Conservation (phyloP, 2,888 invertebrate genomes). For the Pharmacophagus antenor region DNA sequence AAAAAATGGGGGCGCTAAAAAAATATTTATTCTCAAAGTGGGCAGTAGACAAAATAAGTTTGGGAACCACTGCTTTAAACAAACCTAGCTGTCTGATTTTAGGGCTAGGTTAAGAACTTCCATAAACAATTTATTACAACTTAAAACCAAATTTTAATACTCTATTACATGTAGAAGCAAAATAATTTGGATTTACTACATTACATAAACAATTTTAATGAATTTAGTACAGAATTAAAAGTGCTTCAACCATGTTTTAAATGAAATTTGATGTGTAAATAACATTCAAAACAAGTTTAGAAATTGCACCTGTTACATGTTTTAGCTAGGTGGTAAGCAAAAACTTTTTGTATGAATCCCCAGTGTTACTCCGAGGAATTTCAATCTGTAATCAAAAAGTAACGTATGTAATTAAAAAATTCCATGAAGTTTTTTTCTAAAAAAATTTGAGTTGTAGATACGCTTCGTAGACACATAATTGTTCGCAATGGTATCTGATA, state of each 20-base stretch:
- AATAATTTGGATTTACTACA: neutral
- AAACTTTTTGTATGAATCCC: neutral
- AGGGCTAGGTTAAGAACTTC: no score
- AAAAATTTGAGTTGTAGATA: neutral
- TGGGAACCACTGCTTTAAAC: no score
- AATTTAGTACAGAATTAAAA: neutral
- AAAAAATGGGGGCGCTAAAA: no score
- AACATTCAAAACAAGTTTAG: neutral
- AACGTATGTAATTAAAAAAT: no score
- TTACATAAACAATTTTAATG: neutral
- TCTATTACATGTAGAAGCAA: neutral
- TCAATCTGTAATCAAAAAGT: neutral
- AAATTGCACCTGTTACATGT: no score
- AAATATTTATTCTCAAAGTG: no score
- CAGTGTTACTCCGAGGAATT: no score
- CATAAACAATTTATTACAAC: no score
- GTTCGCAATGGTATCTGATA: constrained; percentile 1
- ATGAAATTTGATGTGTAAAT: neutral
- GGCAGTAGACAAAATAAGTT: no score
- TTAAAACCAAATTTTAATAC: neutral
- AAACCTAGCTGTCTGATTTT: no score
- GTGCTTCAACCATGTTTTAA: neutral
- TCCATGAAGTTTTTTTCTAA: neutral
- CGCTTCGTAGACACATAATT: neutral
- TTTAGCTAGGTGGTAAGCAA: no score